Percentiles rank a stretch among this genome's conserved stretches.
phyloP scores from a whole-genome alignment of 2,797 vertebrate genomes.

The Percopsis omiscomaycus region DNA sequence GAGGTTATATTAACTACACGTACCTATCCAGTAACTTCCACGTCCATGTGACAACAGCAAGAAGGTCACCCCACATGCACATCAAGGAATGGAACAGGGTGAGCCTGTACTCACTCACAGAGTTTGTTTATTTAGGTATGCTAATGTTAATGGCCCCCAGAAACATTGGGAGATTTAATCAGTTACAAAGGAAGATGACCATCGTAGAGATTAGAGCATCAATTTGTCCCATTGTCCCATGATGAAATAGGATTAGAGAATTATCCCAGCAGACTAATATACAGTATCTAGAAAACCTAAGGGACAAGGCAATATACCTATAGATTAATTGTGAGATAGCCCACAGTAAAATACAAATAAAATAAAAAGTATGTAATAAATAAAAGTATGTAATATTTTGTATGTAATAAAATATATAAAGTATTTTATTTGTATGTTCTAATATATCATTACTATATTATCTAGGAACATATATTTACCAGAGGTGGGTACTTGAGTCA shows the following conservation, averaged over 20 bases:
- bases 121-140: constrained; percentile 31
- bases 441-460: no score
- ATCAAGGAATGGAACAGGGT: neutral
- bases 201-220: constrained; percentile 59
- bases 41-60: constrained; percentile 2
- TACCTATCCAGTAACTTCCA: no score
- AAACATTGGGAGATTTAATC: constrained; percentile 63
- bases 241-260: constrained; percentile 71
- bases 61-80: neutral
- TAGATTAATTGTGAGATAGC: neutral
- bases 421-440: no score
- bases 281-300: constrained; percentile 49
- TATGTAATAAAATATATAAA: no score
- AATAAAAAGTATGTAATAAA: no score
- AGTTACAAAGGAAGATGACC: constrained; percentile 61
- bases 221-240: constrained; percentile 56
- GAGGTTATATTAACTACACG: constrained; percentile 36
- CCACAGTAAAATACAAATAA: no score
- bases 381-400: no score
- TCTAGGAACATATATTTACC: no score
- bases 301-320: constrained; percentile 26
- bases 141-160: constrained; percentile 46
- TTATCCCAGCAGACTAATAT: constrained; percentile 53
- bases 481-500: no score
- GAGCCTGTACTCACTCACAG: no score